Conservation (phyloP, 2,113 vertebrate genomes). For the Gambusia affinis region DNA sequence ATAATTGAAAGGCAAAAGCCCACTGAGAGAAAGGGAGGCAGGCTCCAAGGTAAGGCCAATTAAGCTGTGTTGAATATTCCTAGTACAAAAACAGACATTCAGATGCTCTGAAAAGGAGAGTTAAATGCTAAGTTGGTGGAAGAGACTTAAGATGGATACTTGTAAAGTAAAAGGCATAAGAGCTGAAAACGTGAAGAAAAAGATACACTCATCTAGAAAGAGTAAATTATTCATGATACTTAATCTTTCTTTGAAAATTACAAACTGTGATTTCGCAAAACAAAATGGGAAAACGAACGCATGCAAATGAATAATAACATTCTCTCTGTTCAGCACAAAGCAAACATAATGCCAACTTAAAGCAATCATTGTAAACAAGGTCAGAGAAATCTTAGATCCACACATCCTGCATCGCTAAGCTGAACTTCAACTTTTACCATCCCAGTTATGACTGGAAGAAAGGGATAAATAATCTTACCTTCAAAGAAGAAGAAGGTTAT, state of each 20-base stretch:
- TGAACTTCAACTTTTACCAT: conserved; percentile 15
- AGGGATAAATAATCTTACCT: background rate
- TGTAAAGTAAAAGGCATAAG: background rate
- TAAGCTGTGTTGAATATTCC: conserved; percentile 35
- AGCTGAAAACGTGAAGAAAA: conserved; percentile 13
- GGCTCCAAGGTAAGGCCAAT: conserved; percentile 35
- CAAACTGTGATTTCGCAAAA: background rate
- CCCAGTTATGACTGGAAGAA: background rate
- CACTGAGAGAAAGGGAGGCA: background rate
- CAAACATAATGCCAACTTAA: too few relatives aligned
- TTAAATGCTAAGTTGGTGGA: conserved; percentile 21
- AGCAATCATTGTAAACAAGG: background rate
- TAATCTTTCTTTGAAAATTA: background rate
- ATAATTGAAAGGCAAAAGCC: conserved; percentile 41
- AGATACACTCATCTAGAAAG: background rate
- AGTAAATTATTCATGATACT: background rate
- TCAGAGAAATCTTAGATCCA: background rate
- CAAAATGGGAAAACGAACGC: conserved; percentile 4
- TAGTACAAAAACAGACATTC: conserved; percentile 12
- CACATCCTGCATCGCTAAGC: background rate
- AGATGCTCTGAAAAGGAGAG: background rate
- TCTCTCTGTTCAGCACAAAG: too few relatives aligned
- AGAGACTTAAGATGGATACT: conserved; percentile 22
- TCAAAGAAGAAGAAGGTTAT: conserved; percentile 16
- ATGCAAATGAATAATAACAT: background rate